Conservation (phyloP, 2,113 vertebrate genomes). For the Neolamprologus tretocephalus region DNA sequence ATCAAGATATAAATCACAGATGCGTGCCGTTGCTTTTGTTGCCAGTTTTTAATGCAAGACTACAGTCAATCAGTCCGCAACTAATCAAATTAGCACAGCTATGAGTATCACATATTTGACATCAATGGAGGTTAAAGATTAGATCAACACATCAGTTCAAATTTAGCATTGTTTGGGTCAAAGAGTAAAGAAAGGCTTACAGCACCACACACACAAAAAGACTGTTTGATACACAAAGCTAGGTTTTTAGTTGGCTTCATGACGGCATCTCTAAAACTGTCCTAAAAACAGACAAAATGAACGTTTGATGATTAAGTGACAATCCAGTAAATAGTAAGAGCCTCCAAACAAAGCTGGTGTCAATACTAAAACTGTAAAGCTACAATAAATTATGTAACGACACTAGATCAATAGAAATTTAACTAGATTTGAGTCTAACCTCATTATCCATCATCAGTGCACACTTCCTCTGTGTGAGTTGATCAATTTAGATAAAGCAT, state of each 20-base stretch:
- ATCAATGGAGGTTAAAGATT: neutral
- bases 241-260: neutral
- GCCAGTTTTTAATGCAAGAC: neutral
- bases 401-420: neutral
- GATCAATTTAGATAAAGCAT: neutral
- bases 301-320: neutral
- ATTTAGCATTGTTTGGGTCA: neutral
- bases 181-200: neutral
- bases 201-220: neutral
- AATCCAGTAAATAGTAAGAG: neutral
- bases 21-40: neutral
- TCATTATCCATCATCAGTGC: neutral
- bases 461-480: neutral
- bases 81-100: neutral
- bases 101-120: neutral
- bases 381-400: neutral
- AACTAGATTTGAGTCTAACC: neutral
- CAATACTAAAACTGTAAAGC: neutral
- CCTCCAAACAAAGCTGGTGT: neutral
- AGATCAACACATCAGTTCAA: neutral
- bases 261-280: neutral
- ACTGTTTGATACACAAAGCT: neutral
- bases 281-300: neutral
- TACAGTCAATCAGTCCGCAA: neutral
- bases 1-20: neutral